Conservation (phyloP, 2,888 invertebrate genomes). For the Polymixis lichenea region DNA sequence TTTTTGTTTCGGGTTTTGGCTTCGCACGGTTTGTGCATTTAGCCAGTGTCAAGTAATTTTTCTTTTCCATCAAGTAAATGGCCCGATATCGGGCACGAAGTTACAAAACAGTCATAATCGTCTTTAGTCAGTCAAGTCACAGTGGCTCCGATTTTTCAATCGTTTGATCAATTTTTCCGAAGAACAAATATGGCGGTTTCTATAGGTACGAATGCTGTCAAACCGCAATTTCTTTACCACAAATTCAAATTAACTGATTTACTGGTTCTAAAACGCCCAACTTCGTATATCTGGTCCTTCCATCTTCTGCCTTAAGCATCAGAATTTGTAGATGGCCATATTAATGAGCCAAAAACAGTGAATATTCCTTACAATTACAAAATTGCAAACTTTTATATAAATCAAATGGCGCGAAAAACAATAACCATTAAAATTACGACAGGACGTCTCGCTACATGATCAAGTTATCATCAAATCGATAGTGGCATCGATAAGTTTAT, state of each 20-base stretch:
- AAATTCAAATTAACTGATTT: no score
- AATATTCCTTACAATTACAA: neutral
- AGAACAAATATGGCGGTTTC: no score
- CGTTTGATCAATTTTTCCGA: neutral
- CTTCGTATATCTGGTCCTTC: no score
- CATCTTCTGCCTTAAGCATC: neutral
- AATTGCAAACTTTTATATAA: neutral
- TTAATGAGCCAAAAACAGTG: neutral
- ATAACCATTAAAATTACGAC: conserved; percentile 10
- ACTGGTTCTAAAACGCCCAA: neutral
- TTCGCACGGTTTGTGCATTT: no score
- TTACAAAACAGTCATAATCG: no score
- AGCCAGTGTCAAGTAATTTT: no score
- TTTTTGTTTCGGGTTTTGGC: no score
- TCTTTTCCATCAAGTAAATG: no score
- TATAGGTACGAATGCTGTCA: neutral
- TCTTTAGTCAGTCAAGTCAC: no score
- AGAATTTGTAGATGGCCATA: neutral
- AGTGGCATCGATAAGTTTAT: conserved; percentile 74
- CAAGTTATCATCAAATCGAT: conserved; percentile 79
- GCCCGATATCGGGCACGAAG: no score
- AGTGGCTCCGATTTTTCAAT: no score
- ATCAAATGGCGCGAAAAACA: conserved; percentile 9
- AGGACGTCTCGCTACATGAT: conserved; percentile 64
- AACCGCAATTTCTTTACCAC: neutral